Evolutionary conservation across 2,888 invertebrate genomes (phyloP), one percentile per base, ranked within the genome.

Genomic region (Agrotis ipsilon): DNA sequence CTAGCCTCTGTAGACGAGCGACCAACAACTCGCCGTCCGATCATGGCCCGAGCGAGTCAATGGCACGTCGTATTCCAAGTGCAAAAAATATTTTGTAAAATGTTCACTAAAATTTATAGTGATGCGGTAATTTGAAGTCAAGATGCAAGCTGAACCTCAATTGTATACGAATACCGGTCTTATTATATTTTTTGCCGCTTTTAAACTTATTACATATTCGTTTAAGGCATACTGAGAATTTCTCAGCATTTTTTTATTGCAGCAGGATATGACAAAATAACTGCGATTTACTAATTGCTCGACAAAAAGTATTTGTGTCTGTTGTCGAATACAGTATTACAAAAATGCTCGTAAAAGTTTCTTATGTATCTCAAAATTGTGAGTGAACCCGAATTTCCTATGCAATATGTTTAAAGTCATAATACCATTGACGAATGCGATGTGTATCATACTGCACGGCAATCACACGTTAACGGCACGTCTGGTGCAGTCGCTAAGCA

Each of bases 231-330:
- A 16, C 59, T 21, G 4, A 3, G 16, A 48, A 62, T 55, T 27
- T 27, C 0, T 55, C 27, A 19, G 21, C 16, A 13, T 39, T 16
- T 71, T 57, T 48, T 61, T 71, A 71, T 61, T 61, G 54, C 27
- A 27, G 6, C 54, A 9, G 7, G 48, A 19, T 21, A 27, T 61
- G n/a, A 58, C 51, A 19, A 9, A 32, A 68, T n/a, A 51, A 13
- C 45, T 21, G 21, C 21, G 14, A 27, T 48, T 24, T 39, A 14
- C 24, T 59, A 24, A 3, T 60, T 46, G 4, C 52, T 54, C 18
- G 39, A 7, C 13, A 46, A 32, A 39, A 11, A 46, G 0, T 24
- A 4, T 14, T n/a, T 4, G 19, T 48, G 9, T 19, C 14, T 9
- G 14, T 19, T 39, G 46, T 24, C 14, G 18, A 27, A 32, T 45